Evolutionary conservation across 2,797 vertebrate genomes (phyloP), one percentile per base, ranked within the genome.

Genomic region (Numenius phaeopus): DNA sequence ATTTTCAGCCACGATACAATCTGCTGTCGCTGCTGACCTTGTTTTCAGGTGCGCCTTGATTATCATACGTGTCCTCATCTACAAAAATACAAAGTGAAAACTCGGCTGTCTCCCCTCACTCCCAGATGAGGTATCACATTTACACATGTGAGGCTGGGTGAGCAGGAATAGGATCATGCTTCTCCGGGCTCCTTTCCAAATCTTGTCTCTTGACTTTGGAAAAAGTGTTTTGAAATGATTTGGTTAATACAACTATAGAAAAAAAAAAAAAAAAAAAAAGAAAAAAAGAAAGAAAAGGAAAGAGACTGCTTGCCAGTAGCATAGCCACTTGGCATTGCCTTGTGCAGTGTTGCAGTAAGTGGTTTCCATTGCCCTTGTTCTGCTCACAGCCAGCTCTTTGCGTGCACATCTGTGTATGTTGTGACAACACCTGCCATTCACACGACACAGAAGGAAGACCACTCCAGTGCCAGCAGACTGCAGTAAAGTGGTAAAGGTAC

Each of bases 31-130:
- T 1, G 0, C 16, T 77, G 50, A 66, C 19, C 10, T 92, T 71
- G 67, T 90, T 94, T 96, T 84, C 47, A 92, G 64, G 55, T 5
- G 32, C 11, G 18, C 15, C 37, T 83, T 81, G 21, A 19, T 66
- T 66, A 19, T 46, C 20, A 52, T 14, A 81, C 6, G 19, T 58
- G 21, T 22, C 18, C 39, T 90, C 76, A 89, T 52, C 21, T 34
- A 80, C 78, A 95, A 77, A 96, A 95, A 83, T 20, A 57, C 20
- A 21, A 91, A 86, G 32, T 52, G 14, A 92, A 93, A 92, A 69
- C 17, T 65, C 91, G 72, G 3, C 14, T 32, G 19, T 55, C 61
- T 70, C 34, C 8, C 29, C 7, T 14, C 13, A 15, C 58, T 88
- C 58, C 18, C 49, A 44, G 62, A 91, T 75, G 50, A 93, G 4